Conservation (phyloP, 2,113 vertebrate genomes). For the Dryoscopus gambensis region DNA sequence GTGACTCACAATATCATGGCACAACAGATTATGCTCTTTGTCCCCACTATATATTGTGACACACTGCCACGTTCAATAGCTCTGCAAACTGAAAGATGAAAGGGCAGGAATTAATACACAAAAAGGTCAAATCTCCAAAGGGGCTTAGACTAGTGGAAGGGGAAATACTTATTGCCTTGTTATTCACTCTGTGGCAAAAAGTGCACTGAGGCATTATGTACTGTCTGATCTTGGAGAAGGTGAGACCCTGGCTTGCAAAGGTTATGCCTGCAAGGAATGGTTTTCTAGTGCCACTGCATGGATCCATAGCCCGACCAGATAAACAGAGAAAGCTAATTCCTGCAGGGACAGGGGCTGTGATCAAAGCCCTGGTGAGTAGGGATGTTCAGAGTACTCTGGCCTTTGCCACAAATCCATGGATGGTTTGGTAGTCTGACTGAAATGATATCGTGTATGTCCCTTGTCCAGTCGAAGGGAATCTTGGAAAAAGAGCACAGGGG, state of each 20-base stretch:
- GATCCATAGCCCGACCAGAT: neutral
- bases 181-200: neutral
- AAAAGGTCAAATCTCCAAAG: neutral
- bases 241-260: neutral
- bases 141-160: neutral
- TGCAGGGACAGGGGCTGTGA: neutral
- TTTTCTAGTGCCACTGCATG: neutral
- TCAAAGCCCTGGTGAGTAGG: neutral
- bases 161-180: neutral
- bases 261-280: neutral
- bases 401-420: neutral
- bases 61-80: neutral
- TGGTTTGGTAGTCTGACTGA: neutral
- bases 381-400: neutral
- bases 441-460: neutral
- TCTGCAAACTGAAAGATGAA: conserved; percentile 4
- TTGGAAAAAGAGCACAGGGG: neutral
- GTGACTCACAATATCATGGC: neutral
- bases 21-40: neutral
- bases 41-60: neutral
- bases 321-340: neutral
- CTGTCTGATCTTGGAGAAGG: neutral
- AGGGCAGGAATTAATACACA: neutral
- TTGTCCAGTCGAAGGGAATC: neutral
- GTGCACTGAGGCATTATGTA: neutral